A percentile compares a stretch with the other conserved stretches of the same genome.
Evolutionary conservation across 2,888 invertebrate genomes (phyloP).

Genomic region (Aquatica leii): DNA sequence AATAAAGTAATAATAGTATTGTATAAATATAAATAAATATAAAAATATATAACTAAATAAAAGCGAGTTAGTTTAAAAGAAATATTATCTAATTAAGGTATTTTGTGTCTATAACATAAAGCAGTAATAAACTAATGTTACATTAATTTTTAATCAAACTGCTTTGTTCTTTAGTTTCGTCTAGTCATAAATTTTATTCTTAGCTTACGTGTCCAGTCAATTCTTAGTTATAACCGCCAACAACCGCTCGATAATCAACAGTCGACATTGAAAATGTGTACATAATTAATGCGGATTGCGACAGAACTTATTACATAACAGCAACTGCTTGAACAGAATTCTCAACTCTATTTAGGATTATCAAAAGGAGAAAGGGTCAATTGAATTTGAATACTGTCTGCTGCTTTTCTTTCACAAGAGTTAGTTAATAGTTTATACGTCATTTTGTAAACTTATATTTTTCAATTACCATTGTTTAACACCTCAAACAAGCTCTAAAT

Average conservation of each 20-base stretch:
- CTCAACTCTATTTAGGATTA: conserved; percentile 27
- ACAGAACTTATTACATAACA: conserved; percentile 30
- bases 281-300: conserved; percentile 34
- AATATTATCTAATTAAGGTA: too few relatives aligned
- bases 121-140: too few relatives aligned
- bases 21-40: too few relatives aligned
- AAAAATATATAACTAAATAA: too few relatives aligned
- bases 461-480: too few relatives aligned
- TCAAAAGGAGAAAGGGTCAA: conserved; percentile 28
- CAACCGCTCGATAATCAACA: conserved; percentile 21
- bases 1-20: too few relatives aligned
- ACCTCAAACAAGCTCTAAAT: too few relatives aligned
- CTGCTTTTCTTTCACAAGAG: neutral
- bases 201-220: neutral
- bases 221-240: conserved; percentile 15
- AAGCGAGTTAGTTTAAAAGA: too few relatives aligned
- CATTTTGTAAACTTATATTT: conserved; percentile 5
- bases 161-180: too few relatives aligned
- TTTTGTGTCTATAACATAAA: too few relatives aligned
- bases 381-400: conserved; percentile 15
- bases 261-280: conserved; percentile 27
- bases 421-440: neutral
- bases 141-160: too few relatives aligned
- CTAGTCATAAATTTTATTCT: neutral
- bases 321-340: conserved; percentile 18